phyloP scores from a whole-genome alignment of 23 tunicate species.

The Diplosoma virens region DNA sequence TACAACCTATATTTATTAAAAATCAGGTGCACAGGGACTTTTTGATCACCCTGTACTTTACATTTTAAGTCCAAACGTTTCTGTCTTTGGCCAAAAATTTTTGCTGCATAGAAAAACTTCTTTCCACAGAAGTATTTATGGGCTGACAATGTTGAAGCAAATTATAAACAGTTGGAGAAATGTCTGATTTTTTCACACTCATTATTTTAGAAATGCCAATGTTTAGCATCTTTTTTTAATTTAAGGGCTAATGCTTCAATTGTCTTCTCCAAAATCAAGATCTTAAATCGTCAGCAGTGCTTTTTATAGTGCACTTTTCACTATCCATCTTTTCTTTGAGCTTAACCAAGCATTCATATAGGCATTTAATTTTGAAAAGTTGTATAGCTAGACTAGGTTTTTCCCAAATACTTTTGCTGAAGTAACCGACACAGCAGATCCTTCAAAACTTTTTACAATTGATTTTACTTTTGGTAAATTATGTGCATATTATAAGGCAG shows the following conservation, averaged over 20 bases:
- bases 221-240: not conserved
- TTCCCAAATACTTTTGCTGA: not conserved
- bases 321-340: slow-evolving; percentile 29
- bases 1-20: too few species aligned
- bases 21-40: too few species aligned
- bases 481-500: slow-evolving; percentile 3
- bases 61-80: not conserved
- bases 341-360: not conserved
- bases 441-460: not conserved
- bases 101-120: slow-evolving; percentile 1
- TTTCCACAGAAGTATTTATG: not conserved
- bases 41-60: too few species aligned
- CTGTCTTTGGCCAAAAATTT: slow-evolving; percentile 1
- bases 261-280: slow-evolving; percentile 7
- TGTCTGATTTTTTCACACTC: not conserved
- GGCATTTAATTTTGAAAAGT: not conserved
- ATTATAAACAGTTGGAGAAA: not conserved
- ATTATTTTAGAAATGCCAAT: not conserved
- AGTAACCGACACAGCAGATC: not conserved
- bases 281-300: not conserved
- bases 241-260: not conserved
- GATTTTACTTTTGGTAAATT: slow-evolving; percentile 3
- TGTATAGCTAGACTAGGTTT: not conserved
- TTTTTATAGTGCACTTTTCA: not conserved
- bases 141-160: not conserved